Conservation (phyloP, 2,888 invertebrate species). For the Epinotia brunnichana region DNA sequence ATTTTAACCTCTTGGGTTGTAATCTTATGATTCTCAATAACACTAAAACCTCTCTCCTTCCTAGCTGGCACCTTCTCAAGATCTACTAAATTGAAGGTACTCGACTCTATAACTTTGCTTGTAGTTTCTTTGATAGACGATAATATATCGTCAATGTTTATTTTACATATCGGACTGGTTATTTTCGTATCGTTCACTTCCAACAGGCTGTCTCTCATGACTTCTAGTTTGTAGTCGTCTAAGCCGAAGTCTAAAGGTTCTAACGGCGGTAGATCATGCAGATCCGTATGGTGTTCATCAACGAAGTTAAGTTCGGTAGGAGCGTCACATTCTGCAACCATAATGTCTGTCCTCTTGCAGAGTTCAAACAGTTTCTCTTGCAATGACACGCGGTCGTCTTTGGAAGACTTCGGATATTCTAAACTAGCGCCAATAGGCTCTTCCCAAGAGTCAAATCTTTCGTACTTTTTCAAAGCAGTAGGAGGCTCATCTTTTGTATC, state of each 20-base stretch:
- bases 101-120: constrained; percentile 65
- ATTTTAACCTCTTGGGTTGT: constrained; percentile 72
- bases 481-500: constrained; percentile 55
- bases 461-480: constrained; percentile 21
- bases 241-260: constrained; percentile 74
- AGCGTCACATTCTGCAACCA: constrained; percentile 78
- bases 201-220: constrained; percentile 75
- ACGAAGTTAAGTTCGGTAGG: constrained; percentile 76
- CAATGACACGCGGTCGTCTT: constrained; percentile 57
- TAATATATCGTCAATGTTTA: constrained; percentile 76
- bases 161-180: constrained; percentile 77
- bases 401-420: constrained; percentile 56
- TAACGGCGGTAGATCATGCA: constrained; percentile 71
- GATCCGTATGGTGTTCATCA: constrained; percentile 75
- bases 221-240: constrained; percentile 76
- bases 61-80: constrained; percentile 72
- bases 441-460: constrained; percentile 34
- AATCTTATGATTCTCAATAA: constrained; percentile 74
- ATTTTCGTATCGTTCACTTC: constrained; percentile 67
- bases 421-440: constrained; percentile 45
- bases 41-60: constrained; percentile 73
- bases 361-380: constrained; percentile 75
- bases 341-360: constrained; percentile 77
- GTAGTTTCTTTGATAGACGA: constrained; percentile 74
- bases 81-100: constrained; percentile 75